Evolutionary conservation across 2,113 vertebrate species (phyloP).

Genomic region (Tautogolabrus adspersus): DNA sequence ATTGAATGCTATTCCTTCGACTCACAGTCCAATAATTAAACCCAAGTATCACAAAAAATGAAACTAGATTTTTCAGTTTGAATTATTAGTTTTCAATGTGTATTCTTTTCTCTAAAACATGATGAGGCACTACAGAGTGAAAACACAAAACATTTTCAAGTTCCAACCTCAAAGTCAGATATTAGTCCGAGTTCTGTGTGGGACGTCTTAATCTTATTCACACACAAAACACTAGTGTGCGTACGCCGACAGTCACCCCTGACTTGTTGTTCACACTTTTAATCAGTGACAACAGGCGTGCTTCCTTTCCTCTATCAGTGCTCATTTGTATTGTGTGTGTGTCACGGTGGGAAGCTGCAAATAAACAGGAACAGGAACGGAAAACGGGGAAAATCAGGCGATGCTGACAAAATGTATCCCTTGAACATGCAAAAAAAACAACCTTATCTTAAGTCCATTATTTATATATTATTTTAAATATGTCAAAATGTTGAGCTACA

Average conservation of each 20-base stretch:
- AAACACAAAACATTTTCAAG: background rate
- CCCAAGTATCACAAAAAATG: background rate
- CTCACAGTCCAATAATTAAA: too few species aligned
- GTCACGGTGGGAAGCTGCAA: background rate
- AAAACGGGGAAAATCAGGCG: background rate
- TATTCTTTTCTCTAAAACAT: background rate
- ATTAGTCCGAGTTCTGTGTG: background rate
- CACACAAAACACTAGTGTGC: too few species aligned
- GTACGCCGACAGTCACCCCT: background rate
- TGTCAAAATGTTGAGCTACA: too few species aligned
- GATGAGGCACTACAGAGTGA: too few species aligned
- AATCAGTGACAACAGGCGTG: slow-evolving; percentile 8
- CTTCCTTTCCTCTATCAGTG: background rate
- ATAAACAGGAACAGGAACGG: slow-evolving; percentile 1
- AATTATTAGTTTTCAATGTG: background rate
- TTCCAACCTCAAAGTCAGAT: background rate
- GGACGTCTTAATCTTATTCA: too few species aligned
- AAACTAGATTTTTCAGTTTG: background rate
- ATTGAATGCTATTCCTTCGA: too few species aligned
- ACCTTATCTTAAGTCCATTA: background rate
- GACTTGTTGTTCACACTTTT: slow-evolving; percentile 1
- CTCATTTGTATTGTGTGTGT: background rate
- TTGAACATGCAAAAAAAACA: background rate
- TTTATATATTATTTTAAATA: background rate
- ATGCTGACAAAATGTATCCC: background rate